phyloP scores from a whole-genome alignment of 1,140 invertebrate species.

The Anoplophora glabripennis region DNA sequence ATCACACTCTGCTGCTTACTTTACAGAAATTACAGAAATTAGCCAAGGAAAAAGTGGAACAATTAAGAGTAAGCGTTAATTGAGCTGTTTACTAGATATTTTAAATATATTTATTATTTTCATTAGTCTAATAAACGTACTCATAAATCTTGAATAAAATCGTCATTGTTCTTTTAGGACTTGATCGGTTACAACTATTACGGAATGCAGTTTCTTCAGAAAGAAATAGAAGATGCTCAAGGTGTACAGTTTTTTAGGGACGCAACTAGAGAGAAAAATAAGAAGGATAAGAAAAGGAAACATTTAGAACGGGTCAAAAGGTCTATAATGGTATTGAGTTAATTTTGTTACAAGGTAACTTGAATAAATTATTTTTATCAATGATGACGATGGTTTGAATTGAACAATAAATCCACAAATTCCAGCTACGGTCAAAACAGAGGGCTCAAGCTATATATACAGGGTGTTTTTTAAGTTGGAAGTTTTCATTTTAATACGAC shows the following conservation, averaged over 20 bases:
- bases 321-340: constrained; percentile 53
- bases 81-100: no score
- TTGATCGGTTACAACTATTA: constrained; percentile 84
- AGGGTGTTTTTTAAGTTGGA: no score
- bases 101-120: no score
- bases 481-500: no score
- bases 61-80: constrained; percentile 61
- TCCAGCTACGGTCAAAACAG: no score
- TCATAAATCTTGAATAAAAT: neutral
- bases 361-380: neutral
- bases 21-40: constrained; percentile 66
- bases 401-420: neutral
- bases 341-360: neutral
- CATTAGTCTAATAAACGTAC: neutral
- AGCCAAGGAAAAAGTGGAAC: constrained; percentile 56
- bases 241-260: constrained; percentile 81
- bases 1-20: constrained; percentile 63
- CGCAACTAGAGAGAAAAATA: constrained; percentile 64
- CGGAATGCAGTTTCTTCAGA: constrained; percentile 73
- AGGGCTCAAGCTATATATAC: no score
- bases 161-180: constrained; percentile 60
- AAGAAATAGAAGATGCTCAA: constrained; percentile 76
- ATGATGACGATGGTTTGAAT: neutral
- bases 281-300: constrained; percentile 65
- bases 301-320: constrained; percentile 70